Evolutionary conservation across 2,888 invertebrate genomes (phyloP).

Genomic region (Catocala sponsa): DNA sequence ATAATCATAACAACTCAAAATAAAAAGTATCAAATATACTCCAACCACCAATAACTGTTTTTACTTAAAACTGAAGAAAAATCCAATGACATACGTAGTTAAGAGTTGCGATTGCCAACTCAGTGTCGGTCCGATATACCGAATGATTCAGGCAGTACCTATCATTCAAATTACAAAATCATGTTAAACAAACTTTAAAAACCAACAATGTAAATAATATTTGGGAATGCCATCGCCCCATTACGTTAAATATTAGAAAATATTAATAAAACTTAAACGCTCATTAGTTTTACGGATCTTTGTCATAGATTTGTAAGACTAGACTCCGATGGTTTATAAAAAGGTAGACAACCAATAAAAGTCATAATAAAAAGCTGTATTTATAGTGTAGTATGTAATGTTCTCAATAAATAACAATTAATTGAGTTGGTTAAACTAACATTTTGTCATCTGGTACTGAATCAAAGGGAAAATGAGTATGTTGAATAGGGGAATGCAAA

Average conservation of each 20-base stretch:
- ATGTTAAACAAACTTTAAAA: slow-evolving; percentile 6
- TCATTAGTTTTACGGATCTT: slow-evolving; percentile 11
- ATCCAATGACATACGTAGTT: slow-evolving; percentile 29
- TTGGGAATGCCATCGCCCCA: neutral
- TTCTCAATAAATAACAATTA: too few species aligned
- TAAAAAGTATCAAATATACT: slow-evolving; percentile 21
- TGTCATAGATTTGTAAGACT: neutral
- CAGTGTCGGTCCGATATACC: slow-evolving; percentile 23
- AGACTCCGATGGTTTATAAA: too few species aligned
- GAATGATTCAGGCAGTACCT: slow-evolving; percentile 20
- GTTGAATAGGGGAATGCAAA: too few species aligned
- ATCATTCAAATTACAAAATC: slow-evolving; percentile 31
- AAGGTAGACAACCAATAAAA: too few species aligned
- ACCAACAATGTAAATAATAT: slow-evolving; percentile 5
- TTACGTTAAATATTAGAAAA: neutral
- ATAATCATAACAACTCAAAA: slow-evolving; percentile 13
- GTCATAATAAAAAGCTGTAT: neutral
- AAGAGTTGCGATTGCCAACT: slow-evolving; percentile 27
- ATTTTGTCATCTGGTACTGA: too few species aligned
- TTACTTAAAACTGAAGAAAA: slow-evolving; percentile 27
- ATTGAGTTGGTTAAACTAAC: too few species aligned
- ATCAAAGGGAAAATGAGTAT: too few species aligned
- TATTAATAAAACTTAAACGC: neutral
- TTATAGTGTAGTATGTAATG: neutral
- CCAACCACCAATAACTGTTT: slow-evolving; percentile 32